phyloP scores from a whole-genome alignment of 2,797 vertebrate species.

The Ispidina picta region DNA sequence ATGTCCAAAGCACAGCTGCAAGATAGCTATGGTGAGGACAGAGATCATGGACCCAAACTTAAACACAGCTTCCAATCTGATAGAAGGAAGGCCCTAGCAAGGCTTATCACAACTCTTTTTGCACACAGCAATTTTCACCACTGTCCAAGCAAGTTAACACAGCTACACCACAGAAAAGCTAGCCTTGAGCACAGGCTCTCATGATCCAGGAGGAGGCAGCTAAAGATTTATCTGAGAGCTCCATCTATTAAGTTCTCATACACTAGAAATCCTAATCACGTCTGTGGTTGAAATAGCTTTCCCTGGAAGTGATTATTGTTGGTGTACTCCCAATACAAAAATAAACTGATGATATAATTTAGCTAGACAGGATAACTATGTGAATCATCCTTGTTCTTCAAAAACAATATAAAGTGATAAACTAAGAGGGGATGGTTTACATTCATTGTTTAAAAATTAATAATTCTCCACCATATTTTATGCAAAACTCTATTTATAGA shows the following conservation, averaged over 20 bases:
- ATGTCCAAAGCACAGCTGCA: background rate
- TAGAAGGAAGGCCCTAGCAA: background rate
- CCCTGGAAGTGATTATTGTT: background rate
- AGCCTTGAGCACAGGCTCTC: background rate
- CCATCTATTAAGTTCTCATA: background rate
- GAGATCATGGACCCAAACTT: background rate
- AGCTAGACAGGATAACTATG: background rate
- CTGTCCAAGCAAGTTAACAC: background rate
- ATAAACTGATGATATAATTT: background rate
- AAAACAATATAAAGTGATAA: background rate
- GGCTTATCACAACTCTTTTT: background rate
- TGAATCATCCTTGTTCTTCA: background rate
- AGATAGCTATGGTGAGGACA: background rate
- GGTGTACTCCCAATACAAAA: background rate
- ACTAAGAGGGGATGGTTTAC: background rate
- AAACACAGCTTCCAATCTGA: background rate
- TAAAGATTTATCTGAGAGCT: background rate
- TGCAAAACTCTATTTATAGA: background rate
- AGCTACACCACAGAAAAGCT: background rate
- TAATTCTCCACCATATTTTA: background rate
- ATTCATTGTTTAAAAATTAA: background rate
- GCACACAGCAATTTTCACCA: background rate
- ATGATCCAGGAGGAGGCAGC: background rate
- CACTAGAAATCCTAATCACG: background rate
- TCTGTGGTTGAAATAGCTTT: background rate